Evolutionary conservation across 2,888 invertebrate species (phyloP), one percentile per base, ranked within the genome.

Genomic region (Stictocephala bisonia): DNA sequence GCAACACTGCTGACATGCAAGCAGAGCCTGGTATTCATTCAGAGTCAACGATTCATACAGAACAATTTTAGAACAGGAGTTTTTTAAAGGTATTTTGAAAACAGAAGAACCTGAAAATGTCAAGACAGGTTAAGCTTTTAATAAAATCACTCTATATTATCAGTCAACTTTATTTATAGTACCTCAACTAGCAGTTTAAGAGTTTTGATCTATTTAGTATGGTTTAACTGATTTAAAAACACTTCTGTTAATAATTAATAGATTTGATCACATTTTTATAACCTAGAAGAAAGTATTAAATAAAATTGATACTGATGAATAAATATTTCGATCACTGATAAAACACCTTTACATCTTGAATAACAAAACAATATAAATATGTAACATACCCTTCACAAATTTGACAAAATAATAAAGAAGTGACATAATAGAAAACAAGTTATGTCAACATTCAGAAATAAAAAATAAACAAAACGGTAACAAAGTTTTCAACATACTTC

Each of bases 381-480:
- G 56, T 58, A 60, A 60, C 60, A 60, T 35, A 60, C 60, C 56
- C 40, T 58, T 27, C 22, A 6, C 7, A 35, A 60, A 9, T 29
- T 22, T n/a, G 60, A 60, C 35, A 60, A 40, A 18, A 13, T 40
- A 35, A 35, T 40, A n/a, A 60, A 60, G 40, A 60, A 11, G 4
- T 7, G n/a, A n/a, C 22, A 60, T 20, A 22, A 60, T 60, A 60
- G 22, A 40, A 26, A 35, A 35, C 31, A 35, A 60, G 40, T 60
- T 18, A 31, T 29, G 24, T 15, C 31, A 29, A 15, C 27, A 18
- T 40, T 60, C 15, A 56, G 4, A 11, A 58, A 3, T 35, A 40
- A 2, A 29, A 60, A 60, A 60, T 35, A 29, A 3, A 60, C 31
- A 60, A 60, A 60, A n/a, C n/a, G 60, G 60, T 60, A 60, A 60